phyloP scores from a whole-genome alignment of 2,113 vertebrate genomes.

The Mugil cephalus region DNA sequence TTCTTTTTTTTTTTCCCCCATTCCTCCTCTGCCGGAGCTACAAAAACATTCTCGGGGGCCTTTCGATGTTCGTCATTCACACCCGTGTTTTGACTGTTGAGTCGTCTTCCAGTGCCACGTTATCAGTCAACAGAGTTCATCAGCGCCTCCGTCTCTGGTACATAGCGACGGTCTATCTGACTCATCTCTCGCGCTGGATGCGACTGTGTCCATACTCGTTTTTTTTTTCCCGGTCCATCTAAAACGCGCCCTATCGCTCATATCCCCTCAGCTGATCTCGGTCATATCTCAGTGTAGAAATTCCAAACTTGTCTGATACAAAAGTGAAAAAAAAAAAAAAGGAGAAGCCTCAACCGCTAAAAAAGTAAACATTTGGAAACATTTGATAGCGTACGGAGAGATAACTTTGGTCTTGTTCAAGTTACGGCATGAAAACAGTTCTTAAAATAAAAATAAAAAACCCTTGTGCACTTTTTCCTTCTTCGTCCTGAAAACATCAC shows the following conservation, averaged over 20 bases:
- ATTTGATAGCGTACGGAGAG: too few relatives aligned
- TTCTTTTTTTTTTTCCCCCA: too few relatives aligned
- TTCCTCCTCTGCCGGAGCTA: constrained; percentile 35
- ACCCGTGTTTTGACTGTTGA: constrained; percentile 64
- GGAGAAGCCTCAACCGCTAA: too few relatives aligned
- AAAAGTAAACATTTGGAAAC: not conserved
- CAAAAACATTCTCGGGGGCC: constrained; percentile 56
- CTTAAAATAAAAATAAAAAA: not conserved
- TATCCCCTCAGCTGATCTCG: not conserved
- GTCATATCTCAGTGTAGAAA: constrained; percentile 30
- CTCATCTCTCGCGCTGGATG: constrained; percentile 28
- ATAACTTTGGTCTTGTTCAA: too few relatives aligned
- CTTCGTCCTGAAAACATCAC: too few relatives aligned
- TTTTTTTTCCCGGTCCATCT: constrained; percentile 27
- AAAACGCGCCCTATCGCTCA: constrained; percentile 34
- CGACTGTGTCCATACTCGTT: constrained; percentile 56
- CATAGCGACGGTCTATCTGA: constrained; percentile 16
- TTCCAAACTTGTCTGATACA: constrained; percentile 35
- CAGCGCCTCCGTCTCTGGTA: constrained; percentile 20
- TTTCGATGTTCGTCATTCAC: constrained; percentile 28
- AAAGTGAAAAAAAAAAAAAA: too few relatives aligned
- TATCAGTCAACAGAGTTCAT: constrained; percentile 66
- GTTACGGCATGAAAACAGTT: too few relatives aligned
- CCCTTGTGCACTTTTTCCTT: too few relatives aligned
- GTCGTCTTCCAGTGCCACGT: constrained; percentile 45